A percentile compares a stretch with the other conserved stretches of the same genome.
These are phyloP conservation scores for Vanessa tameamea DNA, from an alignment of 1,140 invertebrate species.

Conservation along the genomic window DNA sequence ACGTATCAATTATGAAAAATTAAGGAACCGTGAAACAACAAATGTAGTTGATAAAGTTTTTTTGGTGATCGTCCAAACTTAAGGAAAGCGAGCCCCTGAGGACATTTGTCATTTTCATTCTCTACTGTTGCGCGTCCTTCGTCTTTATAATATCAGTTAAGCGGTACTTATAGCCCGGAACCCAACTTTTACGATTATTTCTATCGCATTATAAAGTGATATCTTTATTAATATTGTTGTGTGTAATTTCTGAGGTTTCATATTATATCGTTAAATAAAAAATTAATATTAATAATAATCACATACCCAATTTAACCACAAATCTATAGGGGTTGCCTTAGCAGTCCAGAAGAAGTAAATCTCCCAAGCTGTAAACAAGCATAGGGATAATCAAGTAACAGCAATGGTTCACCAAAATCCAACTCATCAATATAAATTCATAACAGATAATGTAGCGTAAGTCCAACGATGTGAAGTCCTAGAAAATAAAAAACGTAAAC, in stretches of 20 bases:
- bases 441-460: too few relatives aligned
- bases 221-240: neutral
- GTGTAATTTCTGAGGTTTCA: neutral
- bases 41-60: constrained; percentile 11
- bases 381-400: too few relatives aligned
- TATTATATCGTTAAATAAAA: neutral
- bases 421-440: too few relatives aligned
- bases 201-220: neutral
- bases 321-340: neutral
- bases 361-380: too few relatives aligned
- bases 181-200: neutral
- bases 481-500: too few relatives aligned
- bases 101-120: neutral
- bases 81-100: neutral
- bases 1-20: constrained; percentile 5
- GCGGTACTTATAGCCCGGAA: neutral
- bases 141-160: constrained; percentile 9
- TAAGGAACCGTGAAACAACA: constrained; percentile 3
- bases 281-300: too few relatives aligned
- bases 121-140: neutral
- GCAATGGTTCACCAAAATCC: too few relatives aligned
- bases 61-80: constrained; percentile 2
- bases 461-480: too few relatives aligned
- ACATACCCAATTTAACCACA: too few relatives aligned
- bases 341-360: too few relatives aligned